A percentile compares a stretch with the other conserved stretches of the same genome.
Conservation (phyloP, 2,888 invertebrate genomes). For the Pomacea canaliculata region DNA sequence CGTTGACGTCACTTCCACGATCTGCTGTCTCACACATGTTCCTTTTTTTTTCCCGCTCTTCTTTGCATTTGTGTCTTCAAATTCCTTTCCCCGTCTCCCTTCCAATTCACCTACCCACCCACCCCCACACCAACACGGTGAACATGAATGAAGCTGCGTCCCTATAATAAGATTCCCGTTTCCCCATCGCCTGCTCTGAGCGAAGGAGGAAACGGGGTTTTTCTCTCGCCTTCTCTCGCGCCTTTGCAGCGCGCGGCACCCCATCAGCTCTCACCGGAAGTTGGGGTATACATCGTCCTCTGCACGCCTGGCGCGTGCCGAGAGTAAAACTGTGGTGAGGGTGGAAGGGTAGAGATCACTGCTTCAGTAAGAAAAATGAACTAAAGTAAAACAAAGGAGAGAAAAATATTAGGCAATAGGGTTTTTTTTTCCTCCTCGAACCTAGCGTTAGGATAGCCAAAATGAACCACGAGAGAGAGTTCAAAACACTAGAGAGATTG, state of each 20-base stretch:
- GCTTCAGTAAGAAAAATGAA: no score
- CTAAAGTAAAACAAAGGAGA: no score
- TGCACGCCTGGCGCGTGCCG: conserved; percentile 18
- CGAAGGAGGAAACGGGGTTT: conserved; percentile 26
- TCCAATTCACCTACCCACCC: not conserved
- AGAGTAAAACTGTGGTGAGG: no score
- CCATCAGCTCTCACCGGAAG: conserved; percentile 26
- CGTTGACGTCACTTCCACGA: not conserved
- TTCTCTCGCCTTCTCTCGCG: not conserved
- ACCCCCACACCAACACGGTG: not conserved
- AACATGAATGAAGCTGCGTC: not conserved
- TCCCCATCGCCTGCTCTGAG: conserved; percentile 22
- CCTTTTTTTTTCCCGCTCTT: not conserved
- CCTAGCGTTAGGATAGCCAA: no score
- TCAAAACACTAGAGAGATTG: no score
- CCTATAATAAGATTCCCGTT: conserved; percentile 28
- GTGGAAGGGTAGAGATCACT: no score
- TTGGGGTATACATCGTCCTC: conserved; percentile 25
- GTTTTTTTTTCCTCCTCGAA: no score
- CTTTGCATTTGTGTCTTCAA: not conserved
- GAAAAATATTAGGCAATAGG: no score
- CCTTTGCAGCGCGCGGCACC: conserved; percentile 25
- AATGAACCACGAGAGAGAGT: no score
- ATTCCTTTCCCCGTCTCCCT: not conserved
- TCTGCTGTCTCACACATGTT: not conserved